A percentile compares a stretch with the other conserved stretches of the same genome.
Evolutionary conservation across 2,888 invertebrate genomes (phyloP).

Genomic region (Hipparchia sbordonii): DNA sequence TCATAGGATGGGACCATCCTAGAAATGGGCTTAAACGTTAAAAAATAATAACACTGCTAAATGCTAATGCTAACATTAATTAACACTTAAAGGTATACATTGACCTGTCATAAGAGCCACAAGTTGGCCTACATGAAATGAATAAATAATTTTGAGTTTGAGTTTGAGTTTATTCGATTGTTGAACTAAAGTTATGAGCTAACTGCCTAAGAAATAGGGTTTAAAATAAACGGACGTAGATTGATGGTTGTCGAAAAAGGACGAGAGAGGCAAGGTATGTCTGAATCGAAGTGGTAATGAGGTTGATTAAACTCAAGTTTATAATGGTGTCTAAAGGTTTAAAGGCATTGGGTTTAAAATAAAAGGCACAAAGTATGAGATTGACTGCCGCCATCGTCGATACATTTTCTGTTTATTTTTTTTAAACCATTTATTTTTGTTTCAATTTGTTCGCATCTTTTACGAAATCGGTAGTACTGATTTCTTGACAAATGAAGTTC

Average conservation of each 20-base stretch:
- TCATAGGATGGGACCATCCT: too few species aligned
- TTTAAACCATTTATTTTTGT: neutral
- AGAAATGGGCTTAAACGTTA: too few species aligned
- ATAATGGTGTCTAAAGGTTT: constrained; percentile 20
- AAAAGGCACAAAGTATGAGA: neutral
- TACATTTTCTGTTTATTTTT: neutral
- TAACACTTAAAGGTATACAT: too few species aligned
- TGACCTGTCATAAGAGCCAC: too few species aligned
- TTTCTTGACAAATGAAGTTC: too few species aligned
- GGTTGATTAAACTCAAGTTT: constrained; percentile 43
- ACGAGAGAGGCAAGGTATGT: constrained; percentile 42
- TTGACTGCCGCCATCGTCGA: neutral
- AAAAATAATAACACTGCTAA: too few species aligned
- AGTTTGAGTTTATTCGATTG: too few species aligned
- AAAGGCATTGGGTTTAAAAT: constrained; percentile 14
- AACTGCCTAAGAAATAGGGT: neutral
- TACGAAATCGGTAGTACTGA: too few species aligned
- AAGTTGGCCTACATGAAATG: too few species aligned
- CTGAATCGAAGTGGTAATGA: constrained; percentile 53
- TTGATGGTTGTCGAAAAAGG: constrained; percentile 41
- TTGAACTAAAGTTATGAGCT: neutral
- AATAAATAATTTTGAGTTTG: too few species aligned
- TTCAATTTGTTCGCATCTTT: neutral
- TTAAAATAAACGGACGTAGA: constrained; percentile 37
- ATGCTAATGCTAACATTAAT: too few species aligned